Base-by-base conservation (phyloP, 2,888 invertebrate genomes). In the Lasioglossum calceatum region DNA sequence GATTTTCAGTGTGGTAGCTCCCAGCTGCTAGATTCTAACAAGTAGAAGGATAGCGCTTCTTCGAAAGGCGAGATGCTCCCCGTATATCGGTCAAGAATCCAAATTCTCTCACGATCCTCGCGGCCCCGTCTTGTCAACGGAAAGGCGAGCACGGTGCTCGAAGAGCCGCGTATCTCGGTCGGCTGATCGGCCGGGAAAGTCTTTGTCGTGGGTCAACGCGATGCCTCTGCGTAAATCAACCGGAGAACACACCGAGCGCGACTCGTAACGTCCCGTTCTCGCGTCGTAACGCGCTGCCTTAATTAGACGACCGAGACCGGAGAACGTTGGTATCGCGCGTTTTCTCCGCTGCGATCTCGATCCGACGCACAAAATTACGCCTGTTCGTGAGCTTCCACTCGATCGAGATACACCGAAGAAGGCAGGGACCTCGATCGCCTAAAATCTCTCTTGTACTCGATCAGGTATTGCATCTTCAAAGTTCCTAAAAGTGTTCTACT, bases 141-240 rank as follows among this genome's bases (percentile, higher is more conserved):
- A 82, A 81, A 81, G 44, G 80, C 47, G 82, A 70, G 77, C 79
- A 67, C 70, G 78, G 70, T 80, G 67, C 81, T 80, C 78, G 88
- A 86, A 79, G 92, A 91, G 90, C 92, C 93, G 92, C 93, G 90
- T 94, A 94, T 94, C 94, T 94, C 88, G 89, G 91, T 92, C 92
- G 93, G 92, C 92, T 92, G 88, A 94, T 94, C 94, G 93, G 91
- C 81, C 88, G 89, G 91, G 91, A 73, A 82, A 91, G 91, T 92
- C 90, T 91, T 92, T 92, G 91, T 92, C 88, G 89, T 86, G 67
- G 84, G 70, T 36, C 36, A 54, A 54, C 90, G 90, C 90, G 90
- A 91, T 87, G 89, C 85, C 87, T 87, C 89, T 88, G 90, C 91
- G 92, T 94, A 93, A 94, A 94, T 94, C 93, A 93, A 90, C 88